These are phyloP conservation scores for Pelodytes ibericus DNA, from an alignment of 2,797 vertebrate genomes.

Conservation along the genomic window DNA sequence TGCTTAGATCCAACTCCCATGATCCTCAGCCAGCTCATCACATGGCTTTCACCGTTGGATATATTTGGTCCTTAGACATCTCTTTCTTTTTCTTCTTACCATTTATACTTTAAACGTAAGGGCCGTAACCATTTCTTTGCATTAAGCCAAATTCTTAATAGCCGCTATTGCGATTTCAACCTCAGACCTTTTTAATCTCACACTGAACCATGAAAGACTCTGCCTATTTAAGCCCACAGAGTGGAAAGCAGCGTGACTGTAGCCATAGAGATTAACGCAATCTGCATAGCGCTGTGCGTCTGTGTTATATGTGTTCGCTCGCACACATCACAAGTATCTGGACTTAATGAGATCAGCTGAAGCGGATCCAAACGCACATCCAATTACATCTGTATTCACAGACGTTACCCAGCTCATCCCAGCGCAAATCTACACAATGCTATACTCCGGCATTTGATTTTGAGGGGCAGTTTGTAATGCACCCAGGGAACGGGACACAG, in stretches of 20 bases:
- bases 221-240: constrained; percentile 31
- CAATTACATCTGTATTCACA: constrained; percentile 50
- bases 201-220: constrained; percentile 29
- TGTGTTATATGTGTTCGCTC: constrained; percentile 32
- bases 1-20: too few species aligned
- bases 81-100: too few species aligned
- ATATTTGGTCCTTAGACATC: too few species aligned
- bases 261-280: constrained; percentile 38
- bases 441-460: constrained; percentile 12
- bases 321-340: constrained; percentile 25
- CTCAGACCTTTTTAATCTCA: constrained; percentile 21
- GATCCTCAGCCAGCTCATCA: too few species aligned
- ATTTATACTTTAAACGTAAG: background rate
- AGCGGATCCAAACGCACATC: constrained; percentile 42
- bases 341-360: constrained; percentile 41
- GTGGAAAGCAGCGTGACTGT: constrained; percentile 35
- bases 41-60: too few species aligned
- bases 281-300: constrained; percentile 17
- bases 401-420: constrained; percentile 36
- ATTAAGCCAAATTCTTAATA: constrained; percentile 31
- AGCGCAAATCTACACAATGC: constrained; percentile 15
- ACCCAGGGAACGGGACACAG: background rate
- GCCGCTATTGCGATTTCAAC: constrained; percentile 16
- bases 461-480: background rate
- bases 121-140: background rate